Conservation (phyloP, 2,797 vertebrate genomes). For the Micropoecilia bifurca region DNA sequence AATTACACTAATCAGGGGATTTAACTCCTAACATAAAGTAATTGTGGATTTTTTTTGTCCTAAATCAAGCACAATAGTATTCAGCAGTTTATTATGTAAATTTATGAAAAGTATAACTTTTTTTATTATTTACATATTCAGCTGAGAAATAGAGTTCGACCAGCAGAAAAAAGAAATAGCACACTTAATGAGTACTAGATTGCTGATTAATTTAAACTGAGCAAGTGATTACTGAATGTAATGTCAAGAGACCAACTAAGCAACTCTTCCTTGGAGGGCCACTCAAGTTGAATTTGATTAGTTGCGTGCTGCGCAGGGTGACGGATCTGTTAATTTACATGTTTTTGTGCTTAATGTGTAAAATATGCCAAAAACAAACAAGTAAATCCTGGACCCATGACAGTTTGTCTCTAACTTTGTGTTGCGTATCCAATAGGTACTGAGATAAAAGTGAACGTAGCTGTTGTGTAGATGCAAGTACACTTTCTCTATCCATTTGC, state of each 20-base stretch:
- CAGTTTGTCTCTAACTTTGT: conserved; percentile 4
- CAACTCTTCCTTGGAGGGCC: conserved; percentile 13
- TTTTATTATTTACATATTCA: background rate
- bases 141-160: background rate
- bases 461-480: conserved; percentile 31
- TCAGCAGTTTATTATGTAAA: background rate
- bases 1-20: conserved; percentile 3
- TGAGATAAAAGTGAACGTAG: conserved; percentile 36
- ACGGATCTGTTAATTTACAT: background rate
- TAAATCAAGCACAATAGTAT: background rate
- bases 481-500: conserved; percentile 27
- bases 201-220: conserved; percentile 5
- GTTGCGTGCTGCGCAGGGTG: conserved; percentile 1
- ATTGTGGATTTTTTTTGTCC: background rate
- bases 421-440: conserved; percentile 10
- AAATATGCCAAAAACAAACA: conserved; percentile 2
- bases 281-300: conserved; percentile 24
- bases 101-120: background rate
- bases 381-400: background rate
- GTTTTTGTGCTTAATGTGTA: conserved; percentile 25
- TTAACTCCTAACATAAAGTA: background rate
- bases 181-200: background rate
- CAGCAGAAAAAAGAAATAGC: background rate
- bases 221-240: conserved; percentile 8
- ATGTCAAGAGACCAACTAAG: background rate